A percentile compares a stretch with the other conserved stretches of the same genome.
Evolutionary conservation across 2,888 invertebrate genomes (phyloP).

Genomic region (Mycalesis mineus): DNA sequence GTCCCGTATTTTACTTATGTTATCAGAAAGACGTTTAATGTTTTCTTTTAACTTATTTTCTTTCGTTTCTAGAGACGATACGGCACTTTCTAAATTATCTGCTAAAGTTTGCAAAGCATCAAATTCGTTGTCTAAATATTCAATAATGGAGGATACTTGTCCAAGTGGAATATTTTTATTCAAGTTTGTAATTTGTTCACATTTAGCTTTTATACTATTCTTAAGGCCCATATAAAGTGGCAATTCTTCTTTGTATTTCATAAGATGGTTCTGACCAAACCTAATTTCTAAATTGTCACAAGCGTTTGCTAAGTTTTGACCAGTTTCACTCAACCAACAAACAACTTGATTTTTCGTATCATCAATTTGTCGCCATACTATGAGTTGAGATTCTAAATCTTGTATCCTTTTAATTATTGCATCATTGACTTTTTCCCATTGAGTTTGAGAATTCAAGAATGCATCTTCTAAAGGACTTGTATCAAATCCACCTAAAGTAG

Average conservation of each 20-base stretch:
- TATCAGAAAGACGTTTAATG: conserved; percentile 84
- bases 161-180: conserved; percentile 85
- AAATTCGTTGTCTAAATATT: conserved; percentile 86
- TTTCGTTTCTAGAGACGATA: conserved; percentile 84
- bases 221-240: conserved; percentile 86
- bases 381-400: conserved; percentile 90
- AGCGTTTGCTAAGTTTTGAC: conserved; percentile 85
- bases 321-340: conserved; percentile 90
- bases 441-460: conserved; percentile 79
- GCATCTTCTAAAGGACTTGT: conserved; percentile 78
- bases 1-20: conserved; percentile 85
- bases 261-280: conserved; percentile 85
- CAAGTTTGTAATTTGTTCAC: conserved; percentile 86
- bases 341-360: conserved; percentile 89
- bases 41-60: conserved; percentile 85
- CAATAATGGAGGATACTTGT: conserved; percentile 81
- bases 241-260: conserved; percentile 91
- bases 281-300: conserved; percentile 89
- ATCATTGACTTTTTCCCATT: conserved; percentile 85
- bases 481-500: conserved; percentile 82
- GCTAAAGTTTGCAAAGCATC: conserved; percentile 84
- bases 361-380: conserved; percentile 96
- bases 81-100: conserved; percentile 84
- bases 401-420: conserved; percentile 85
- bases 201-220: conserved; percentile 87